phyloP scores from a whole-genome alignment of 2,797 vertebrate species.

The Tamandua tetradactyla region DNA sequence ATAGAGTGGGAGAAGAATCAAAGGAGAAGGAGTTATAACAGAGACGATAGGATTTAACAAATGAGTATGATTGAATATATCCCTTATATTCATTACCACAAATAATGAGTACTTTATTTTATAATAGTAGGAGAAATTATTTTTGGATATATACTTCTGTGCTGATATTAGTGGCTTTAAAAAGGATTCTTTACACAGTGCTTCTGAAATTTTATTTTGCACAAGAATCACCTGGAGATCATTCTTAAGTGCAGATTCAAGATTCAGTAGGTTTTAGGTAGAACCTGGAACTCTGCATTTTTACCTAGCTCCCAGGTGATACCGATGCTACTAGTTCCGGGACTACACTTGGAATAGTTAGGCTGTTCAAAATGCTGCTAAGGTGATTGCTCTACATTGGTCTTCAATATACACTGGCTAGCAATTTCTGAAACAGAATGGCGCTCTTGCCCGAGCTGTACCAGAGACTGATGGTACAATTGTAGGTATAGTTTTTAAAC shows the following conservation, averaged over 20 bases:
- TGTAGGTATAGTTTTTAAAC: neutral
- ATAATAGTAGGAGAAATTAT: neutral
- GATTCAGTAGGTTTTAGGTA: neutral
- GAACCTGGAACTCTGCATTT: neutral
- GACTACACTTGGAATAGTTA: neutral
- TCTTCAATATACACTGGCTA: neutral
- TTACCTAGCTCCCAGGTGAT: too few relatives aligned
- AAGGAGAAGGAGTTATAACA: too few relatives aligned
- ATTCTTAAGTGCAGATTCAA: conserved; percentile 3
- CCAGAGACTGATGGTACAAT: neutral
- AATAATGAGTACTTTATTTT: neutral
- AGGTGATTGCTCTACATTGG: neutral
- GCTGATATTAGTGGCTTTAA: neutral
- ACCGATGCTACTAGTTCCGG: too few relatives aligned
- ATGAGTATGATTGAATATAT: too few relatives aligned
- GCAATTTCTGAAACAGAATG: conserved; percentile 5
- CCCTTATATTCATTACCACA: neutral
- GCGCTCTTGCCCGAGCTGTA: neutral
- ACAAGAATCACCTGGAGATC: neutral
- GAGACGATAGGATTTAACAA: too few relatives aligned
- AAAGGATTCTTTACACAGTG: neutral
- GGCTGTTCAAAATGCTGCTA: neutral
- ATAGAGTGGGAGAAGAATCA: too few relatives aligned
- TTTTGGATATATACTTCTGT: neutral
- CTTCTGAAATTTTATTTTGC: neutral